Conservation (phyloP, 1,140 invertebrate species). For the Drosophila ohnishii region DNA sequence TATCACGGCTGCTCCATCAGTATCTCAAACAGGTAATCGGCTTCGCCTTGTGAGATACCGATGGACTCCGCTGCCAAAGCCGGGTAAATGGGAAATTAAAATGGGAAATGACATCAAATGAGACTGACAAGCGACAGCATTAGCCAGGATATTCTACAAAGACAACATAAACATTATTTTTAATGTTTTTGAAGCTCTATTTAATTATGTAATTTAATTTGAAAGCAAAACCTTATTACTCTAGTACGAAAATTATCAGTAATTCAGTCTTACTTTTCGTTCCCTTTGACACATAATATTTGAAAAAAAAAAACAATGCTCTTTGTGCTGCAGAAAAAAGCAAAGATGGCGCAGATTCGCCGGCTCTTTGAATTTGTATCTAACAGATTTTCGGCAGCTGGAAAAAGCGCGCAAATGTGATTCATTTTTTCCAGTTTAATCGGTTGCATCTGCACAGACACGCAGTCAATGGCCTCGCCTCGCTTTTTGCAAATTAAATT, state of each 20-base stretch:
- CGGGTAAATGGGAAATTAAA: not conserved
- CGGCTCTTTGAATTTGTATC: conserved; percentile 8
- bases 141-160: conserved; percentile 2
- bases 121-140: conserved; percentile 3
- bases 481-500: conserved; percentile 25
- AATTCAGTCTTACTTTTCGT: no score
- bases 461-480: not conserved
- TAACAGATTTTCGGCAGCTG: conserved; percentile 44
- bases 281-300: not conserved
- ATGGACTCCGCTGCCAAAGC: no score
- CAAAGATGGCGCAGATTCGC: not conserved
- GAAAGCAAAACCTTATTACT: not conserved
- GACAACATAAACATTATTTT: not conserved
- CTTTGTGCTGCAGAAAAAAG: not conserved
- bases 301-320: not conserved
- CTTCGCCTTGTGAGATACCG: conserved; percentile 17
- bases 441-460: conserved; percentile 34
- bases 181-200: not conserved
- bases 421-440: conserved; percentile 30
- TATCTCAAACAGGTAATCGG: conserved; percentile 28
- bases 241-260: no score
- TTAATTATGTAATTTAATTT: no score
- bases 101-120: conserved; percentile 49
- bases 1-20: conserved; percentile 28
- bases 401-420: conserved; percentile 19